Conservation (phyloP, 2,888 invertebrate species). For the Philereme transversata region DNA sequence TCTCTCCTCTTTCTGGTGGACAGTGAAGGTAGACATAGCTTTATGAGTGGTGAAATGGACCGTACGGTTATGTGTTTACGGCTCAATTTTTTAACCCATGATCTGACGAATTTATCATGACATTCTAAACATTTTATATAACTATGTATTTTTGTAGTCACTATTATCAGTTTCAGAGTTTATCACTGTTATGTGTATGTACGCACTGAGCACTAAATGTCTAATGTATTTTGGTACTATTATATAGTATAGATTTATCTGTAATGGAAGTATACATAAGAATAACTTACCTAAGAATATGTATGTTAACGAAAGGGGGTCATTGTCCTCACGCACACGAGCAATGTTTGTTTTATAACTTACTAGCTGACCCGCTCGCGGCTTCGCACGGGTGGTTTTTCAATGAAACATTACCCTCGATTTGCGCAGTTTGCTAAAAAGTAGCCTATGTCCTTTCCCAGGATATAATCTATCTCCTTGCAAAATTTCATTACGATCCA, state of each 20-base stretch:
- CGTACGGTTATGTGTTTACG: constrained; percentile 9
- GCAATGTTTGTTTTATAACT: no score
- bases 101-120: constrained; percentile 40
- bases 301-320: no score
- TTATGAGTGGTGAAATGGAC: not conserved
- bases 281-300: no score
- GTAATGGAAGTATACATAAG: constrained; percentile 7
- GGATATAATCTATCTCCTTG: no score
- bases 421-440: no score
- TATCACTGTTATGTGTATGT: constrained; percentile 7
- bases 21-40: not conserved
- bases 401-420: no score
- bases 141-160: constrained; percentile 16
- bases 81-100: constrained; percentile 35
- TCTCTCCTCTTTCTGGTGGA: no score
- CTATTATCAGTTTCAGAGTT: constrained; percentile 12
- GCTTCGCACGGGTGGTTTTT: no score
- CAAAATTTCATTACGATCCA: no score
- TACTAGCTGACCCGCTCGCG: no score
- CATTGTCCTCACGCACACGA: no score
- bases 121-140: constrained; percentile 30
- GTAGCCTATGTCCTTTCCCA: no score
- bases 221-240: constrained; percentile 25
- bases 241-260: constrained; percentile 1
- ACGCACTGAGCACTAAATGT: constrained; percentile 22